These are phyloP conservation scores for Sylvia borin DNA, from an alignment of 2,797 vertebrate genomes.

Conservation along the genomic window DNA sequence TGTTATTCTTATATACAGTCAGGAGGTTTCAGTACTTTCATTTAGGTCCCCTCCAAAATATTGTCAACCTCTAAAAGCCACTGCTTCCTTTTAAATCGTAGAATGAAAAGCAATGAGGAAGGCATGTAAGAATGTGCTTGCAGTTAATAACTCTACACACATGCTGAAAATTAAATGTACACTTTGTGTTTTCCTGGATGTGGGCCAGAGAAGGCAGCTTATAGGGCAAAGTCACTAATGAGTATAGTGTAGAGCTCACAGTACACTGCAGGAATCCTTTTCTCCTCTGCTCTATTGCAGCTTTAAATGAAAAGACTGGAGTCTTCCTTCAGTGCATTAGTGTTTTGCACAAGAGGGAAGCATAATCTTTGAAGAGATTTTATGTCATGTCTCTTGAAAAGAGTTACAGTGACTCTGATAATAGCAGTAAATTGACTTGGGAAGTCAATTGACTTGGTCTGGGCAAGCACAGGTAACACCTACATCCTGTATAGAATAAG, in stretches of 20 bases:
- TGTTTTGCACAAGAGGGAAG: not conserved
- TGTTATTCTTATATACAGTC: not conserved
- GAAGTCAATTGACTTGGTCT: not conserved
- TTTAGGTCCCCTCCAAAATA: not conserved
- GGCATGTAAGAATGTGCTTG: not conserved
- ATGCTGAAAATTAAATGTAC: conserved; percentile 50
- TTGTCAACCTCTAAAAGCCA: not conserved
- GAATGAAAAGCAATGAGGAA: conserved; percentile 4
- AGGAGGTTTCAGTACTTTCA: not conserved
- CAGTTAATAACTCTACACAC: not conserved
- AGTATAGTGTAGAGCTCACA: not conserved
- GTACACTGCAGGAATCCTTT: not conserved
- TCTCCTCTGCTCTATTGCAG: not conserved
- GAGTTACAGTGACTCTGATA: not conserved
- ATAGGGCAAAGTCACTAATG: not conserved
- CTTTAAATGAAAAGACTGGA: not conserved
- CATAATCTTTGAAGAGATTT: not conserved
- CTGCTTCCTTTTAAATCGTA: not conserved
- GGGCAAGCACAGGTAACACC: not conserved
- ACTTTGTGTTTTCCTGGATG: conserved; percentile 22
- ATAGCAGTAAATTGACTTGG: not conserved
- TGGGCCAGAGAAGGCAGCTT: conserved; percentile 1
- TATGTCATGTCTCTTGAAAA: not conserved
- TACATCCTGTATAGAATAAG: not conserved
- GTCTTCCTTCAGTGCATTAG: not conserved